A percentile compares a stretch with the other conserved stretches of the same genome.
These are phyloP conservation scores for Tetheella fluctuosa DNA, from an alignment of 2,888 invertebrate species.

Conservation along the genomic window DNA sequence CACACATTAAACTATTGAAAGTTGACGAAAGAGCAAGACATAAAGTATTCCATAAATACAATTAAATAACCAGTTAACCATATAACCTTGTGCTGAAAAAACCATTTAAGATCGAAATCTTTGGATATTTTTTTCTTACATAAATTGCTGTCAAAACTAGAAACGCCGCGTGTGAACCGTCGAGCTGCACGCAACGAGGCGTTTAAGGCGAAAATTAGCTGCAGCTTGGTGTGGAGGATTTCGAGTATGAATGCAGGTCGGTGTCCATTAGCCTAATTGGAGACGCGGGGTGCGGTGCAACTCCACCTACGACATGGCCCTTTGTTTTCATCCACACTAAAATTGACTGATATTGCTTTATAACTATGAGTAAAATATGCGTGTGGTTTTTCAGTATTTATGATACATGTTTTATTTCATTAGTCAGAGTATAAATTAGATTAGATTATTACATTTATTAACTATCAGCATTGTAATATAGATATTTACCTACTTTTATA, in stretches of 20 bases:
- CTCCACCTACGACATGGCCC: slow-evolving; percentile 55
- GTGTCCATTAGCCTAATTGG: slow-evolving; percentile 84
- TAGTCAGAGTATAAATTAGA: no score
- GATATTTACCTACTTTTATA: not conserved
- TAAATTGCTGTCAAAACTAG: slow-evolving; percentile 8
- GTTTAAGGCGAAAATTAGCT: slow-evolving; percentile 81
- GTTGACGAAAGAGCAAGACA: not conserved
- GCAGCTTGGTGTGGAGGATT: slow-evolving; percentile 80
- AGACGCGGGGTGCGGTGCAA: slow-evolving; percentile 60
- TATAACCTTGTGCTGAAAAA: no score
- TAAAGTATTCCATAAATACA: no score
- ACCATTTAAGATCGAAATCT: not conserved
- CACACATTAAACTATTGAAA: not conserved
- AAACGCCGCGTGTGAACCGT: slow-evolving; percentile 40
- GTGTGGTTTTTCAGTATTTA: not conserved
- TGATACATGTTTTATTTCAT: no score
- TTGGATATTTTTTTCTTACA: not conserved
- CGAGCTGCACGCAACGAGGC: slow-evolving; percentile 46
- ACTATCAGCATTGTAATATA: no score
- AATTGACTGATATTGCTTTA: slow-evolving; percentile 32
- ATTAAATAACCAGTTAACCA: no score
- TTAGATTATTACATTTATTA: no score
- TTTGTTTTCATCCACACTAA: slow-evolving; percentile 59
- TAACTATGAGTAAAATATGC: not conserved
- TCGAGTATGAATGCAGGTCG: slow-evolving; percentile 81